Evolutionary conservation across 2,888 invertebrate species (phyloP).

Genomic region (Thecocarcelia acutangulata): DNA sequence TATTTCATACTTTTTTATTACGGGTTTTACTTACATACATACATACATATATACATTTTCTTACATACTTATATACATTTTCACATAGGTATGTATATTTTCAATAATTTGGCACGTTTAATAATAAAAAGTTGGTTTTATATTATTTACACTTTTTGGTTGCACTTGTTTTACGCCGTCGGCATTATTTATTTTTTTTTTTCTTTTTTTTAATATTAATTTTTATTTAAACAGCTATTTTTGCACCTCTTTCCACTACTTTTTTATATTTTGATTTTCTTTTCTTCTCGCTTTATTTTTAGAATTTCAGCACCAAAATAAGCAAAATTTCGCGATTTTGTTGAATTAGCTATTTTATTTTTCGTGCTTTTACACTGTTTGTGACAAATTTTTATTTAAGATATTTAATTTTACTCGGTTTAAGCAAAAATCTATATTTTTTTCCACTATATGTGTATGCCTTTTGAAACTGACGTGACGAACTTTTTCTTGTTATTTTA

Average conservation of each 20-base stretch:
- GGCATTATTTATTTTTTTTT: constrained; percentile 47
- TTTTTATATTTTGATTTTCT: constrained; percentile 15
- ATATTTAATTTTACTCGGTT: constrained; percentile 33
- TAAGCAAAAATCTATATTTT: neutral
- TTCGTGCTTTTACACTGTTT: constrained; percentile 39
- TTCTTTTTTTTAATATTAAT: too few relatives aligned
- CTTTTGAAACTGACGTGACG: constrained; percentile 26
- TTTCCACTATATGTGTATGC: neutral
- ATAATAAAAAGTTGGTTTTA: constrained; percentile 38
- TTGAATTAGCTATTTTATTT: constrained; percentile 27
- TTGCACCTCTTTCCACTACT: constrained; percentile 52
- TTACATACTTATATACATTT: too few relatives aligned
- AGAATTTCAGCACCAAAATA: constrained; percentile 64
- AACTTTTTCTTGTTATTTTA: constrained; percentile 32
- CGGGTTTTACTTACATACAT: neutral
- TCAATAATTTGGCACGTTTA: constrained; percentile 74
- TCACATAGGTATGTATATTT: constrained; percentile 30
- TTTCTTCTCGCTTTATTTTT: constrained; percentile 50
- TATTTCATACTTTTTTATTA: constrained; percentile 52
- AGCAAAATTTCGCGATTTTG: constrained; percentile 47
- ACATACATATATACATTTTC: too few relatives aligned
- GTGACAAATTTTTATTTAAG: constrained; percentile 48
- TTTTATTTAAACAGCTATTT: constrained; percentile 20
- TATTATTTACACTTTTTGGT: constrained; percentile 68
- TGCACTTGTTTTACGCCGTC: constrained; percentile 61